A percentile compares a stretch with the other conserved stretches of the same genome.
phyloP scores from a whole-genome alignment of 2,888 invertebrate species.

The Ichneumoninae sp. region DNA sequence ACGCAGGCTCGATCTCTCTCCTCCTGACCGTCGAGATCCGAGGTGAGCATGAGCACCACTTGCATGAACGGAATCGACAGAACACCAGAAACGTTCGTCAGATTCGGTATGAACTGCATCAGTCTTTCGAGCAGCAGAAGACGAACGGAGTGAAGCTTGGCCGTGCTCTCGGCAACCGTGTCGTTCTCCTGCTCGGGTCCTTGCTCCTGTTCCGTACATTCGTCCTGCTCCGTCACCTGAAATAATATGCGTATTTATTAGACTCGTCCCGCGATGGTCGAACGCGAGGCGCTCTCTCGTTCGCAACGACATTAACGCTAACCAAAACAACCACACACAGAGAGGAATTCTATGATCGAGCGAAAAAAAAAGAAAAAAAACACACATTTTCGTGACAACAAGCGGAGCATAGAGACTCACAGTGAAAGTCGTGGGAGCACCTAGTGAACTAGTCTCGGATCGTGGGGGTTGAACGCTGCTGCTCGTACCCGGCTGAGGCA shows the following conservation, averaged over 20 bases:
- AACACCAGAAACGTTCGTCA: slow-evolving; percentile 92
- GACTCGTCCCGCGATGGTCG: neutral
- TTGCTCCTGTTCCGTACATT: slow-evolving; percentile 78
- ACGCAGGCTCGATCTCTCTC: slow-evolving; percentile 92
- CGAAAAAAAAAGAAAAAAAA: slow-evolving; percentile 1
- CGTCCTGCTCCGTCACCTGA: slow-evolving; percentile 77
- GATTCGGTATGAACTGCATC: slow-evolving; percentile 91
- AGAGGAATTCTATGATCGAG: slow-evolving; percentile 1
- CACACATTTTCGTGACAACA: neutral
- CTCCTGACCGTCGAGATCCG: slow-evolving; percentile 94
- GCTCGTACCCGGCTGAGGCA: slow-evolving; percentile 78
- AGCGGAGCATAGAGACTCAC: slow-evolving; percentile 74
- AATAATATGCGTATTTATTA: slow-evolving; percentile 3
- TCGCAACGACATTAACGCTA: neutral
- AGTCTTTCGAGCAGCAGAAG: slow-evolving; percentile 91
- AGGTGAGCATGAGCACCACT: slow-evolving; percentile 94
- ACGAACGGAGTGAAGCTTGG: slow-evolving; percentile 89
- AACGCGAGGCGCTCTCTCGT: neutral
- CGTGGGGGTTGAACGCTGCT: slow-evolving; percentile 84
- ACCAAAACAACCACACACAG: neutral
- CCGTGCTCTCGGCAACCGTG: slow-evolving; percentile 82
- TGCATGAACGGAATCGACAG: slow-evolving; percentile 96
- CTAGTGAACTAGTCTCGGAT: slow-evolving; percentile 87
- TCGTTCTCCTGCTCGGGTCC: slow-evolving; percentile 83
- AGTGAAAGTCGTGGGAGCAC: slow-evolving; percentile 84